A percentile compares a stretch with the other conserved stretches of the same genome.
phyloP scores from a whole-genome alignment of 2,113 vertebrate genomes.

The Melanerpes formicivorus region DNA sequence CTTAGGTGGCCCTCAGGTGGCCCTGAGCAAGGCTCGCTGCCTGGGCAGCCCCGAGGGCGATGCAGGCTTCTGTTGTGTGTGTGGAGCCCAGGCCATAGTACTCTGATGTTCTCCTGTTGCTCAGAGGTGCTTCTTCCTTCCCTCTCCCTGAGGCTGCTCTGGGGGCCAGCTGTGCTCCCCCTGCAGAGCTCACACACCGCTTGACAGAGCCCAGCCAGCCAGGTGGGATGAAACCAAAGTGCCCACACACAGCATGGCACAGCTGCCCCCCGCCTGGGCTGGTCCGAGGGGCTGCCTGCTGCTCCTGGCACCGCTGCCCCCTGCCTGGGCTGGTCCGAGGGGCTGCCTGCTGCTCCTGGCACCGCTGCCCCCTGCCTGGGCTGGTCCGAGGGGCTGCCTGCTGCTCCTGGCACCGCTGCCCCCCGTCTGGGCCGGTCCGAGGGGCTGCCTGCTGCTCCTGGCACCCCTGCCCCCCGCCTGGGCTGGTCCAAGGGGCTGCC shows the following conservation, averaged over 20 bases:
- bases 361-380: too few species aligned
- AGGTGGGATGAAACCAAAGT: slow-evolving; percentile 50
- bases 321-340: too few species aligned
- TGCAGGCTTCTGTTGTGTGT: neutral
- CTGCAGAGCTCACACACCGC: neutral
- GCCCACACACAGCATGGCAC: slow-evolving; percentile 42
- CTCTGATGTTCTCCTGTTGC: neutral
- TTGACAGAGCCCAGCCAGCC: slow-evolving; percentile 26
- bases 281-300: slow-evolving; percentile 24
- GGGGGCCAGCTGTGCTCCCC: slow-evolving; percentile 14
- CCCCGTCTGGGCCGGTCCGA: too few species aligned
- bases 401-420: too few species aligned
- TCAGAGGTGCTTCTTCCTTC: neutral
- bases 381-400: too few species aligned
- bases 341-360: too few species aligned
- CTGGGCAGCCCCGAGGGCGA: too few species aligned
- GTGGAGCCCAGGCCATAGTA: rapidly evolving
- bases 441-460: too few species aligned
- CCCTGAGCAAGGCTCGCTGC: neutral
- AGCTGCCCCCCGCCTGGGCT: neutral
- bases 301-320: too few species aligned
- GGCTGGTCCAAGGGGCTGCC: too few species aligned
- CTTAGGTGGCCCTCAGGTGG: too few species aligned
- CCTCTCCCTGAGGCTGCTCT: neutral
- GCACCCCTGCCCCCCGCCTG: too few species aligned